Evolutionary conservation across 2,797 vertebrate genomes (phyloP).

Genomic region (Chiloscyllium punctatum): DNA sequence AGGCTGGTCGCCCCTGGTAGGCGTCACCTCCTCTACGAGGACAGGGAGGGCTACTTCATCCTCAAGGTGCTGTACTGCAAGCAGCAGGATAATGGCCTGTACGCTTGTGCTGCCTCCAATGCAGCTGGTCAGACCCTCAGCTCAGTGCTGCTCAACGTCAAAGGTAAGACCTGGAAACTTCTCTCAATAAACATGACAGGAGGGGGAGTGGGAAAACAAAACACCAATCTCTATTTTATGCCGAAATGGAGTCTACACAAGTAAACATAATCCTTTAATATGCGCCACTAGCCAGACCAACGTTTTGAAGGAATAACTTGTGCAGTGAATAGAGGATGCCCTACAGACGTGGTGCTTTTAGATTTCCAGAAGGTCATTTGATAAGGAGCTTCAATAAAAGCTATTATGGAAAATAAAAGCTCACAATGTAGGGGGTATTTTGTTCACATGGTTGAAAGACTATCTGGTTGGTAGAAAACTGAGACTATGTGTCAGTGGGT

Average conservation of each 20-base stretch:
- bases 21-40: conserved; percentile 87
- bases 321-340: too few species aligned
- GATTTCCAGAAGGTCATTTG: too few species aligned
- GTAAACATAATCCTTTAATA: too few species aligned
- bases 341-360: too few species aligned
- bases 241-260: background rate
- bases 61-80: conserved; percentile 97
- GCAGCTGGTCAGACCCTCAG: conserved; percentile 90
- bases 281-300: too few species aligned
- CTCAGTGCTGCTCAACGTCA: conserved; percentile 82
- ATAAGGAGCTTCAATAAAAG: too few species aligned
- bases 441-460: too few species aligned
- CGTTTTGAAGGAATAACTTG: too few species aligned
- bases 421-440: too few species aligned
- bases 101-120: conserved; percentile 89
- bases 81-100: conserved; percentile 85
- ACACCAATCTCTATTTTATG: background rate
- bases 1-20: conserved; percentile 74
- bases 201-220: background rate
- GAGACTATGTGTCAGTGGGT: too few species aligned
- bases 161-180: conserved; percentile 62
- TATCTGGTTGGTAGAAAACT: too few species aligned
- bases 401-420: too few species aligned
- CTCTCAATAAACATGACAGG: background rate
- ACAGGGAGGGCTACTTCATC: conserved; percentile 93